These are phyloP conservation scores for Zophobas morio DNA, from an alignment of 1,140 invertebrate species.

Conservation along the genomic window DNA sequence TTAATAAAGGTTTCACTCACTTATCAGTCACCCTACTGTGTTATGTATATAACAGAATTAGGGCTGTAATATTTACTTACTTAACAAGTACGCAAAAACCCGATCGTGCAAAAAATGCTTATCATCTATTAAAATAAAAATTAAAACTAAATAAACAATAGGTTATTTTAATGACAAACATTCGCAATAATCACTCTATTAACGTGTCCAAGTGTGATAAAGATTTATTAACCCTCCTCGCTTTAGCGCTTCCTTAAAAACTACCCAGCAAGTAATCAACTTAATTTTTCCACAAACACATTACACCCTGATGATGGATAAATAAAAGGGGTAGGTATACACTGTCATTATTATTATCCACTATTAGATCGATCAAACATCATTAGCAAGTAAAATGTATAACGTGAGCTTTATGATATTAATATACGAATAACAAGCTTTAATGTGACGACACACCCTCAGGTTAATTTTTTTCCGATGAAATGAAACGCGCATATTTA, in stretches of 20 bases:
- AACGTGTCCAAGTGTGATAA: neutral
- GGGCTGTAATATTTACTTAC: too few relatives aligned
- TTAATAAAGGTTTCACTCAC: too few relatives aligned
- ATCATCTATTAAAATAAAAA: too few relatives aligned
- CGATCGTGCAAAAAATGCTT: too few relatives aligned
- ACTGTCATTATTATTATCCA: constrained; percentile 39
- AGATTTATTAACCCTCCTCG: neutral
- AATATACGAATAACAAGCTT: constrained; percentile 41
- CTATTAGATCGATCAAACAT: constrained; percentile 43
- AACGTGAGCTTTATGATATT: constrained; percentile 38
- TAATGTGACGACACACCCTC: constrained; percentile 26
- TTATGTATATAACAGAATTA: too few relatives aligned
- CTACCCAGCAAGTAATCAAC: constrained; percentile 6
- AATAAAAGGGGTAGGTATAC: constrained; percentile 40
- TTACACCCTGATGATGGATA: constrained; percentile 40
- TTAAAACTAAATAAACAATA: too few relatives aligned
- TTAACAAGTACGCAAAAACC: too few relatives aligned
- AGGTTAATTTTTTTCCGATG: constrained; percentile 23
- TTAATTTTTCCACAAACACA: constrained; percentile 42
- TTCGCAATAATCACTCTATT: too few relatives aligned
- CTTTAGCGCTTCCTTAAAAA: constrained; percentile 7
- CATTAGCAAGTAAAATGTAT: constrained; percentile 42
- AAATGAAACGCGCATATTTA: neutral
- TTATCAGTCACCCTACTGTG: too few relatives aligned
- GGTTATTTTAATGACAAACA: too few relatives aligned